Percentiles rank a stretch among this genome's conserved stretches.
Conservation (phyloP, 2,888 invertebrate genomes). For the Mimas tiliae region DNA sequence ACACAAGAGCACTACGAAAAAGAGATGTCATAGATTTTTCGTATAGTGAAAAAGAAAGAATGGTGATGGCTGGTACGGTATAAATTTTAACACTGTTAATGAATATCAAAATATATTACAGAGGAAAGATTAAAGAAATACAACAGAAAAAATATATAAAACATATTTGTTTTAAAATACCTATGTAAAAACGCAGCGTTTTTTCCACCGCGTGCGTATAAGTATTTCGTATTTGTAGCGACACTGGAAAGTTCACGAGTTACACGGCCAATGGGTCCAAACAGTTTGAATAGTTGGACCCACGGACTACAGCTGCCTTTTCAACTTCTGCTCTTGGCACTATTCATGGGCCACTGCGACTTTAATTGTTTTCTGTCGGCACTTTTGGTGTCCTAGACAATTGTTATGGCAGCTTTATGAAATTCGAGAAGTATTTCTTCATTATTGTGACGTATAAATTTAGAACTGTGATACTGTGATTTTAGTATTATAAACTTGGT, state of each 20-base stretch:
- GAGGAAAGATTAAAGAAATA: too few species aligned
- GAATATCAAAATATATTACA: too few species aligned
- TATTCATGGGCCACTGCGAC: conserved; percentile 27
- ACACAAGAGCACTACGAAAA: too few species aligned
- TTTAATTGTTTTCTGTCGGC: conserved; percentile 29
- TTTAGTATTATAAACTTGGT: not conserved
- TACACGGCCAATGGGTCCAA: conserved; percentile 38
- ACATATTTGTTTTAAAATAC: too few species aligned
- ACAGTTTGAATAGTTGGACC: conserved; percentile 39
- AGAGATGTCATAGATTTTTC: too few species aligned
- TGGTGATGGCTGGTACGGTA: too few species aligned
- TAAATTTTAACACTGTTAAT: too few species aligned
- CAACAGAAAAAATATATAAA: too few species aligned
- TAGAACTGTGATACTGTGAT: not conserved
- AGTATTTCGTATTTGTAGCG: conserved; percentile 26
- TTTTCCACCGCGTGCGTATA: conserved; percentile 13
- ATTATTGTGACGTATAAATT: not conserved
- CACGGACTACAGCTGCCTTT: conserved; percentile 33
- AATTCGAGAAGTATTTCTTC: not conserved
- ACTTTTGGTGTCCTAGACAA: conserved; percentile 11
- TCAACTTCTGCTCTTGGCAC: conserved; percentile 33
- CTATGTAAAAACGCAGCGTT: conserved; percentile 8
- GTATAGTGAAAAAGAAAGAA: too few species aligned
- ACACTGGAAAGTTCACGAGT: conserved; percentile 37
- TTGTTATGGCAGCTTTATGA: not conserved